Evolutionary conservation across 2,113 vertebrate genomes (phyloP), one percentile per base, ranked within the genome.

Genomic region (Corydoras maculifer): DNA sequence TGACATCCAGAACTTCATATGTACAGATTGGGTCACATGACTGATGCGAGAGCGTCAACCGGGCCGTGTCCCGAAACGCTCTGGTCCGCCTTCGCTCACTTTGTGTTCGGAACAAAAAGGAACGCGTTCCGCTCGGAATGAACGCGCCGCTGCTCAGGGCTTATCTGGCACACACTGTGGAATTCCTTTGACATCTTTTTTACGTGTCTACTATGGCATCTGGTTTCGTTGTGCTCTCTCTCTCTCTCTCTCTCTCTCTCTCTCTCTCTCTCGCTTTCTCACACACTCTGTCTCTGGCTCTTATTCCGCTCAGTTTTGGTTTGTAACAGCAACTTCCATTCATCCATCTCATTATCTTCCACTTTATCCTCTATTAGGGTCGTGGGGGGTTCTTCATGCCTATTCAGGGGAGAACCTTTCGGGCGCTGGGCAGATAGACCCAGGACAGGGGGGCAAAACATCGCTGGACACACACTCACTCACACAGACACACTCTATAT

Each of bases 131-230:
- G 18, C 18, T 25, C 18, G 62, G 49, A 55, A 67, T 6, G 8
- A 57, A 67, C 18, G 53, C 14, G 50, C 29, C 31, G 8, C 11
- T 10, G 5, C 51, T 70, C 29, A 55, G 29, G 29, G 29, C 59
- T 70, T 61, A 58, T 63, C 64, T 64, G 54, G 5, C 43, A 11
- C 53, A 48, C 43, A 9, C 68, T 70, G 54, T 69, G 68, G 68
- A 68, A 71, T 68, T 78, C 53, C 15, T 74, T 58, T 70, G 9
- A 25, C 62, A 59, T 58, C 29, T 57, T 58, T 58, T 72, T 68
- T 57, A 18, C 9, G 49, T 35, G 74, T 75, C 68, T 48, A 61
- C 57, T 70, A 13, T 54, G 62, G 64, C 65, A 67, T 73, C 64
- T 48, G 58, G 15, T 73, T 68, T 65, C 31, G 62, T 58, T 71